Percentiles rank a stretch among this genome's conserved stretches.
phyloP scores from a whole-genome alignment of 2,888 invertebrate species.

The Galeruca laticollis region DNA sequence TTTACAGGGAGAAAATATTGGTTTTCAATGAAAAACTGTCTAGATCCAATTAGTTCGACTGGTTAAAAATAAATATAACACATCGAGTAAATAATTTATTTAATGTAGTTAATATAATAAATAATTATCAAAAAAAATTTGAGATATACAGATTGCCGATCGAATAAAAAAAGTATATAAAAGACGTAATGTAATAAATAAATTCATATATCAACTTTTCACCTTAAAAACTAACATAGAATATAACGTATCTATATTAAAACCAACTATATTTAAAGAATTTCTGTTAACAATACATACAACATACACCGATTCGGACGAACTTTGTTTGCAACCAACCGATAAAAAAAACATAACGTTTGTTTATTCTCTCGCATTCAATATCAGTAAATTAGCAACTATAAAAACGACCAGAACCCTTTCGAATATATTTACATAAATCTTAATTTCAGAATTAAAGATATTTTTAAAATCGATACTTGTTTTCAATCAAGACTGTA shows the following conservation, averaged over 20 bases:
- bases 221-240: constrained; percentile 44
- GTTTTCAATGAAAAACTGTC: no score
- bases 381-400: background rate
- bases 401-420: no score
- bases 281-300: constrained; percentile 43
- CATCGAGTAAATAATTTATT: constrained; percentile 48
- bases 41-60: background rate
- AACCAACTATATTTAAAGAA: constrained; percentile 42
- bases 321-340: background rate
- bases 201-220: constrained; percentile 31
- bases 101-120: constrained; percentile 46
- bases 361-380: background rate
- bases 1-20: no score
- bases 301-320: constrained; percentile 32
- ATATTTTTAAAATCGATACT: no score
- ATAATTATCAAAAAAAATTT: constrained; percentile 39
- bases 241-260: constrained; percentile 41
- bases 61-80: constrained; percentile 7
- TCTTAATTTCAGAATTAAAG: no score
- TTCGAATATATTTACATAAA: no score
- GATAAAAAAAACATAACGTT: background rate
- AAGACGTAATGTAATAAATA: constrained; percentile 30
- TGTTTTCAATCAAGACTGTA: no score
- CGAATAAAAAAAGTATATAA: constrained; percentile 17
- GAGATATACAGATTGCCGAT: constrained; percentile 20